Evolutionary conservation across 2,888 invertebrate species (phyloP), one percentile per base, ranked within the genome.

Genomic region (Scaptomyza polygonia): DNA sequence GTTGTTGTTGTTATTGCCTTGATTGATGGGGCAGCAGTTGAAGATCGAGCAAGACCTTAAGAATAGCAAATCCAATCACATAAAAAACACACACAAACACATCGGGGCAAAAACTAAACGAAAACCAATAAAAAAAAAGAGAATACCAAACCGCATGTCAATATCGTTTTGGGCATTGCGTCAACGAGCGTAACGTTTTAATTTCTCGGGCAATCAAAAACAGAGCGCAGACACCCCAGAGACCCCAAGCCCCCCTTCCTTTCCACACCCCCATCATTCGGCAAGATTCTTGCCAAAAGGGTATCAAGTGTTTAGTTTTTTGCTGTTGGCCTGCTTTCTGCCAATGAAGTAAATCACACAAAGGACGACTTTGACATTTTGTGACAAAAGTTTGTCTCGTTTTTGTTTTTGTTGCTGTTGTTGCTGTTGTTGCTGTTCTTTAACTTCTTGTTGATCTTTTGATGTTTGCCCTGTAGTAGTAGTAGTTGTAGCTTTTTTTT

Each of bases 161-260:
- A 86, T 66, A 75, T 86, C 72, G 66, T 70, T 84, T 88, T 82
- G 57, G 73, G 70, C 67, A 72, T 83, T 79, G 80, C 77, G 72
- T 70, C 80, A 80, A 73, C 65, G 62, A 79, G 84, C 84, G 88
- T 77, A 84, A 84, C 84, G 84, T 84, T 84, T 84, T 84, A 84
- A 84, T 84, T 84, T 84, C 84, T 78, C 64, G 88, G 88, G 85
- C 87, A 80, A 84, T 84, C 84, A 88, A 84, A 82, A 39, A 3
- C 82, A 56, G 34, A 63, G 21, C 68, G 21, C 68, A 84, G 85
- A 83, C 80, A 86, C 86, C 78, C 85, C 42, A 82, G 62, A 49
- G 49, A 62, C 42, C 43, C 11, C 0, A n/a, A 21, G 16, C 1
- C 32, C 7, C n/a, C 49, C 29, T 8, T 0, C 18, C 1, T 5